Evolutionary conservation across 2,888 invertebrate species (phyloP), one percentile per base, ranked within the genome.

Genomic region (Anaspis maculata): DNA sequence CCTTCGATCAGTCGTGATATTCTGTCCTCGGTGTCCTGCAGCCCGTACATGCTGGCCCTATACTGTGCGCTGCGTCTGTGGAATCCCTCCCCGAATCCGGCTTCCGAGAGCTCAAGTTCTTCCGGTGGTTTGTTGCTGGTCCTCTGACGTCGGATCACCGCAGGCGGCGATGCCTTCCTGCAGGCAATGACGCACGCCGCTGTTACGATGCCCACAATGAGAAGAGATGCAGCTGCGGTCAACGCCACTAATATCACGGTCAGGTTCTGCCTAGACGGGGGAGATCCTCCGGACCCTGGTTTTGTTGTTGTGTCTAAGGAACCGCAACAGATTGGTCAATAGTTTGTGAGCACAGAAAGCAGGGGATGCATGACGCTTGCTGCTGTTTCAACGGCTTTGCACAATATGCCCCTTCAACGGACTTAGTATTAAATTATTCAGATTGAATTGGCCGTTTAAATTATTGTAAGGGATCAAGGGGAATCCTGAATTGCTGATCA

Each of bases 81-180:
- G 41, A 67, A 67, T 7, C 61, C 64, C 30, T 64, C 64, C 13
- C 62, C 63, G 42, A 67, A 67, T 11, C 66, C 66, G 13, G 58
- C 63, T 35, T 66, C 66, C 3, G 63, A 61, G 27, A 63, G 52
- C 40, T 65, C 64, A 26, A 58, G 49, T 24, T 64, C 62, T 22
- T 64, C 63, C n/a, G 59, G 57, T 25, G 59, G 55, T 46, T 61
- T 62, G 40, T 45, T 56, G 31, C 42, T 45, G 24, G 40, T 41
- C 44, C 52, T 51, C 34, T 46, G 46, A 12, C 58, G 46, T 16
- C 54, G 41, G 13, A 48, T 46, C n/a, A 52, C 52, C 28, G 44
- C 45, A 12, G 55, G 39, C 13, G 52, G 45, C n/a, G n/a, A n/a
- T 23, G 52, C 45, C 24, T 55, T 49, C 42, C 54, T 57, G 37